Evolutionary conservation across 2,797 vertebrate species (phyloP), one percentile per base, ranked within the genome.

Genomic region (Leptatherina wallacei): DNA sequence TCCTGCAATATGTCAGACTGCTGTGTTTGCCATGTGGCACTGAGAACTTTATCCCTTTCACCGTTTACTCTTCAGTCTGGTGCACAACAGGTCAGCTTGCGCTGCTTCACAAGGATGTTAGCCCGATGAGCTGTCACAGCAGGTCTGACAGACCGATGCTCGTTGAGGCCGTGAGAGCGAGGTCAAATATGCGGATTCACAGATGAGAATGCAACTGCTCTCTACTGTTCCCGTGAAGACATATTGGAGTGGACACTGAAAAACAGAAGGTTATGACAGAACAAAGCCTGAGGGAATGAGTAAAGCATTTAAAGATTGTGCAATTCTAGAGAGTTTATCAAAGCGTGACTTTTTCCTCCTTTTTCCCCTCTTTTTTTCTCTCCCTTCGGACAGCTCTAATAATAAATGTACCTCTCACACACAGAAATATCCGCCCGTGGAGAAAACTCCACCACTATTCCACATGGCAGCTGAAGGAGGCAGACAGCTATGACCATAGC

Each of bases 391-490:
- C 76, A 35, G 27, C 57, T 77, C 62, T 84, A 80, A 80, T 75
- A 80, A 71, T 79, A 71, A 24, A 69, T 78, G 56, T 61, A 68
- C 63, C 55, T 75, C 81, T 73, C 51, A 32, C 30, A 67, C 36
- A 70, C 51, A 76, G 62, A 81, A 73, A 85, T 63, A 60, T 55
- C 22, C 1, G 52, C 81, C 67, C 49, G 69, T 58, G 69, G 57
- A 72, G 69, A 65, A 78, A 65, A 47, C 65, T 61, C 14, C 0
- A 57, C 61, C 80, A 61, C 60, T 61, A 85, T 85, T 83, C 79
- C 69, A 77, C 78, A 75, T 74, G 74, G 71, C 73, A 55, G 58
- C 74, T 67, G 71, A 65, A 83, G 72, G 73, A 81, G 68, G 71
- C 71, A 77, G 78, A 73, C 81, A 54, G 79, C 64, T 69, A 42